Conservation (phyloP, 2,888 invertebrate species). For the Mantis religiosa region DNA sequence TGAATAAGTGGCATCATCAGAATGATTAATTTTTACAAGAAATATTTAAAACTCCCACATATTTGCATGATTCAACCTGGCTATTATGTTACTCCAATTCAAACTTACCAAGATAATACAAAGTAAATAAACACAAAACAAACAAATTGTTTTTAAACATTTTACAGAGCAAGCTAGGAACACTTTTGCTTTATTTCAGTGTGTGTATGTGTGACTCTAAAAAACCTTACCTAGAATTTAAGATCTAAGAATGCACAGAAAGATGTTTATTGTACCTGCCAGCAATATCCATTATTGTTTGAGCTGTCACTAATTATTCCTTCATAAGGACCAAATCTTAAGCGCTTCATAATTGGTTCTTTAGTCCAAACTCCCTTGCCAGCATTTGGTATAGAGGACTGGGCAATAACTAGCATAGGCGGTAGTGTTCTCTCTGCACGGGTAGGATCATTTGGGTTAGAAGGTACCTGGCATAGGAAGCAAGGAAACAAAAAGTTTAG, state of each 20-base stretch:
- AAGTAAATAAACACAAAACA: too few species aligned
- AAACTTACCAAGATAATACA: too few species aligned
- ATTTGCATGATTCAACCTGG: too few species aligned
- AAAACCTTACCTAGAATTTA: too few species aligned
- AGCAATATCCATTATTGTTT: slow-evolving; percentile 39
- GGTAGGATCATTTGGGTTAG: slow-evolving; percentile 27
- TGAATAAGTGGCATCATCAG: too few species aligned
- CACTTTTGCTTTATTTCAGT: too few species aligned
- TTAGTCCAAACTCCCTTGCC: slow-evolving; percentile 40
- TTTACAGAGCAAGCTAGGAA: too few species aligned
- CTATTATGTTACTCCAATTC: too few species aligned
- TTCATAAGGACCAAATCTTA: slow-evolving; percentile 42
- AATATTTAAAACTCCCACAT: too few species aligned
- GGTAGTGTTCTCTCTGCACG: slow-evolving; percentile 38
- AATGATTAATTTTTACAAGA: too few species aligned
- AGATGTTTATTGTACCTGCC: slow-evolving; percentile 37
- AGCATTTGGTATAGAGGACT: slow-evolving; percentile 38
- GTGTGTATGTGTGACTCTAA: too few species aligned
- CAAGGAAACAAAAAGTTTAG: neutral
- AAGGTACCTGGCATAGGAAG: slow-evolving; percentile 17
- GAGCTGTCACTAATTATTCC: slow-evolving; percentile 35
- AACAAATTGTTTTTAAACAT: too few species aligned
- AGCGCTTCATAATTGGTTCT: slow-evolving; percentile 35
- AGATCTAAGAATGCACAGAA: neutral
- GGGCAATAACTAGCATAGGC: slow-evolving; percentile 35